phyloP scores from a whole-genome alignment of 2,888 invertebrate genomes.

The Chaetoderma sp. region DNA sequence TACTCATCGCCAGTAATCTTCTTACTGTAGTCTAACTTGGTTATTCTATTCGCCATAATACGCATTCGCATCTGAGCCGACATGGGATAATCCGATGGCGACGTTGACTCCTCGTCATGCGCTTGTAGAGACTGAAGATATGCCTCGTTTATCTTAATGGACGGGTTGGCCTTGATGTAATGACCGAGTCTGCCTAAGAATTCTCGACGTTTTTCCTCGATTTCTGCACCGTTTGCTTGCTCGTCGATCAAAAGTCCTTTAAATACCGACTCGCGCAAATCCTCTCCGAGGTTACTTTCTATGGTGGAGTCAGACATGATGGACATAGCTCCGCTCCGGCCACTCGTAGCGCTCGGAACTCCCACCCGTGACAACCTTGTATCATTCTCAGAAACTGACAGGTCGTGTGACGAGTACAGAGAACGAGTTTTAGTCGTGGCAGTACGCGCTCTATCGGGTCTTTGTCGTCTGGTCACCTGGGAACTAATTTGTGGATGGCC shows the following conservation, averaged over 20 bases:
- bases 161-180: background rate
- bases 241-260: slow-evolving; percentile 54
- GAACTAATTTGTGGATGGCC: background rate
- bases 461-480: background rate
- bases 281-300: slow-evolving; percentile 49
- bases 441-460: background rate
- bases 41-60: slow-evolving; percentile 19
- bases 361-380: slow-evolving; percentile 30
- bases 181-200: slow-evolving; percentile 46
- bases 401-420: slow-evolving; percentile 46
- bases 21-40: slow-evolving; percentile 14
- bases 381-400: slow-evolving; percentile 43
- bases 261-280: slow-evolving; percentile 52
- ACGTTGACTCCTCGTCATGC: too few species aligned
- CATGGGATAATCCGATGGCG: background rate
- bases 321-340: slow-evolving; percentile 9
- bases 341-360: slow-evolving; percentile 18
- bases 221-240: slow-evolving; percentile 35
- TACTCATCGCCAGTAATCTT: slow-evolving; percentile 47
- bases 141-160: background rate
- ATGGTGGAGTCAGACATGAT: slow-evolving; percentile 39
- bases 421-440: slow-evolving; percentile 1
- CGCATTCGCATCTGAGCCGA: slow-evolving; percentile 23
- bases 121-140: slow-evolving; percentile 37
- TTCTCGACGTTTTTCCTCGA: slow-evolving; percentile 45